Evolutionary conservation across 1,140 invertebrate species (phyloP).

Genomic region (Aphis gossypii): DNA sequence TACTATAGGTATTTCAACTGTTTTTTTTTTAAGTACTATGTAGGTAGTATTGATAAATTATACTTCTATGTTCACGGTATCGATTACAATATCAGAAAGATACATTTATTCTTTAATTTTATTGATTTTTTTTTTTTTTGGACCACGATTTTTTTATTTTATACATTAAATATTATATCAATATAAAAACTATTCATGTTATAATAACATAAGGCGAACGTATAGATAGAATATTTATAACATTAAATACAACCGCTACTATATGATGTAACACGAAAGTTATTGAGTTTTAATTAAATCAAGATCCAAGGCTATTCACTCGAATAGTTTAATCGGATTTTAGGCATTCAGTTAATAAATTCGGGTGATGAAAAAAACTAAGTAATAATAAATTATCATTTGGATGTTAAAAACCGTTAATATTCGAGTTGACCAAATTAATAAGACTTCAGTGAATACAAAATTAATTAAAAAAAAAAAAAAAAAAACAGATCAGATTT

Average conservation of each 20-base stretch:
- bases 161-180: background rate
- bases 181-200: background rate
- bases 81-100: too few species aligned
- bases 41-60: too few species aligned
- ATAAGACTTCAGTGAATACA: background rate
- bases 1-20: too few species aligned
- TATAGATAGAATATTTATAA: background rate
- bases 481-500: background rate
- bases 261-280: background rate
- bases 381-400: background rate
- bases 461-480: background rate
- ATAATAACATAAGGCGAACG: background rate
- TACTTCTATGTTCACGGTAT: too few species aligned
- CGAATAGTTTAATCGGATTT: background rate
- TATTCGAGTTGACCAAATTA: background rate
- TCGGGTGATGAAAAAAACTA: background rate
- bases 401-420: background rate
- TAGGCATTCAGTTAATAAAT: background rate
- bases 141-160: background rate
- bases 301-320: background rate
- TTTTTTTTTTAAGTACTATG: too few species aligned
- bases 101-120: too few species aligned
- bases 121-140: too few species aligned
- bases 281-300: slow-evolving; percentile 18
- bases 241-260: background rate